Percentiles rank a stretch among this genome's conserved stretches.
These are phyloP conservation scores for Pygoscelis adeliae DNA, from an alignment of 2,113 vertebrate species.

Conservation along the genomic window DNA sequence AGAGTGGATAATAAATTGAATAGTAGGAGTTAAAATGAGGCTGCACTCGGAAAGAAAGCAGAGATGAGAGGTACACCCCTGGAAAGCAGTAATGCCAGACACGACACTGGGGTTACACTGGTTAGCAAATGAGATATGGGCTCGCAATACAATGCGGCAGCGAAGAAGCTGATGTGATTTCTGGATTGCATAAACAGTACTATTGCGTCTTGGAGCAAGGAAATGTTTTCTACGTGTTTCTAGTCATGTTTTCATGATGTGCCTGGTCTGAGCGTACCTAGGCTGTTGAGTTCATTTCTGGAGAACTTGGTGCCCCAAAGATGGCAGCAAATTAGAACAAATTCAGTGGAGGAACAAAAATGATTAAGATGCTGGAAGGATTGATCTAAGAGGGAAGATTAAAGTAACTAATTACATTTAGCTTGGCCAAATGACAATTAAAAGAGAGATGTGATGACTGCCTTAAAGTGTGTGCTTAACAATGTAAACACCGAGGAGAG, in stretches of 20 bases:
- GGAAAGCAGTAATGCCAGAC: constrained; percentile 37
- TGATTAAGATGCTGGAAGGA: constrained; percentile 61
- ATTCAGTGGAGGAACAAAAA: constrained; percentile 61
- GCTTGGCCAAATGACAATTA: constrained; percentile 63
- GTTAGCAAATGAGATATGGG: neutral
- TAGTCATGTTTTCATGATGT: neutral
- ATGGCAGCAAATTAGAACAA: constrained; percentile 63
- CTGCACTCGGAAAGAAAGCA: neutral
- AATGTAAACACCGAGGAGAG: constrained; percentile 22
- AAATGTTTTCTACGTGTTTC: neutral
- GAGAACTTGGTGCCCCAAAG: constrained; percentile 35
- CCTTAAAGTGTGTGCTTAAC: constrained; percentile 42
- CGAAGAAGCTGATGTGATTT: constrained; percentile 10
- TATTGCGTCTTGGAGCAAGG: neutral
- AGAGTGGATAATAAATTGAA: constrained; percentile 58
- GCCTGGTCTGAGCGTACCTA: neutral
- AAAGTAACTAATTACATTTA: constrained; percentile 69
- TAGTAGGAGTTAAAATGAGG: constrained; percentile 64
- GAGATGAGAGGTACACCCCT: constrained; percentile 33
- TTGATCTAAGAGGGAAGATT: constrained; percentile 60
- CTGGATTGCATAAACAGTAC: neutral
- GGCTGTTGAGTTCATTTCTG: neutral
- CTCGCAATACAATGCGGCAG: neutral
- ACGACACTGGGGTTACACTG: neutral
- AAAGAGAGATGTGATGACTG: constrained; percentile 46